Conservation (phyloP, 2,888 invertebrate genomes). For the Trileptium ribeirensis region DNA sequence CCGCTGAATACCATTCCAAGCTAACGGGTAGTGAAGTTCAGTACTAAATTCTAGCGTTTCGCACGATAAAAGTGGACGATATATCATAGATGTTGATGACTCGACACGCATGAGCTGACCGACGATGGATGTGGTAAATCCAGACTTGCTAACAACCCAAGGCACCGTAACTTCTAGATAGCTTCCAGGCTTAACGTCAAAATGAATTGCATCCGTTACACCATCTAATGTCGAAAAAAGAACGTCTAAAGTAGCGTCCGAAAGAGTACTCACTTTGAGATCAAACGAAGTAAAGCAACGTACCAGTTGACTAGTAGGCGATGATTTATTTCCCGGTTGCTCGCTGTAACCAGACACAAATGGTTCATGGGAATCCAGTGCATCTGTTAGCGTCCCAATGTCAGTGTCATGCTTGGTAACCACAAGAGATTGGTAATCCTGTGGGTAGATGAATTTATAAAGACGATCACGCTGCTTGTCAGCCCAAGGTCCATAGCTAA, state of each 20-base stretch:
- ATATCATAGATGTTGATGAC: slow-evolving; percentile 87
- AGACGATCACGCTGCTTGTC: slow-evolving; percentile 89
- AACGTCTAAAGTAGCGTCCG: slow-evolving; percentile 88
- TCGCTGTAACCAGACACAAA: too few species aligned
- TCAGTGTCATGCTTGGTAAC: slow-evolving; percentile 39
- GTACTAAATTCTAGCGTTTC: slow-evolving; percentile 88
- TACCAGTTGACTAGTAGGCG: slow-evolving; percentile 73
- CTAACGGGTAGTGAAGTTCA: slow-evolving; percentile 76
- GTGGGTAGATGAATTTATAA: slow-evolving; percentile 90
- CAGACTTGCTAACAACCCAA: slow-evolving; percentile 78
- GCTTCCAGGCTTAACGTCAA: slow-evolving; percentile 87
- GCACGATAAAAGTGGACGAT: slow-evolving; percentile 81
- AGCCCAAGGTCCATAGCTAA: slow-evolving; percentile 98
- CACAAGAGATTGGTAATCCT: slow-evolving; percentile 39
- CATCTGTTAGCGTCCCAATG: slow-evolving; percentile 34
- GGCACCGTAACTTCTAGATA: slow-evolving; percentile 93
- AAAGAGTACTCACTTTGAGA: slow-evolving; percentile 76
- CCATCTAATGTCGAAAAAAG: slow-evolving; percentile 78
- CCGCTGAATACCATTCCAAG: slow-evolving; percentile 92
- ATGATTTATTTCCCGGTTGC: too few species aligned
- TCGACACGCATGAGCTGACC: slow-evolving; percentile 88
- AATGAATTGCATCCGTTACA: slow-evolving; percentile 86
- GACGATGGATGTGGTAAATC: slow-evolving; percentile 80
- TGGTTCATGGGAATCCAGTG: too few species aligned
- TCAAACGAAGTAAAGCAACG: slow-evolving; percentile 85